Percentiles rank a stretch among this genome's conserved stretches.
phyloP scores from a whole-genome alignment of 2,113 vertebrate species.

The Gulo gulo region DNA sequence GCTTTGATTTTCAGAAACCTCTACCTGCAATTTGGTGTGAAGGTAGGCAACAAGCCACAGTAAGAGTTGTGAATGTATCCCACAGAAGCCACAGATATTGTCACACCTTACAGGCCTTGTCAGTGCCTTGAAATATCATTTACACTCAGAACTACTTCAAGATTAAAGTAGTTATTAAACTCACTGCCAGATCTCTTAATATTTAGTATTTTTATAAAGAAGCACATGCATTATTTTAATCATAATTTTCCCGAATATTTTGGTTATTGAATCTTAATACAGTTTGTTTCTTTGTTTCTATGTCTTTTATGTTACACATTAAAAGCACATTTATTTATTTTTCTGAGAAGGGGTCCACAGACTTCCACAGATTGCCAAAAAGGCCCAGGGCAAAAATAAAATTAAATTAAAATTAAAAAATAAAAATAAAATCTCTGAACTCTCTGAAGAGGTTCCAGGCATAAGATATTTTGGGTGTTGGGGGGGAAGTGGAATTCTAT shows the following conservation, averaged over 20 bases:
- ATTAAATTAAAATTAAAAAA: background rate
- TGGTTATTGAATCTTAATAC: background rate
- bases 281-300: background rate
- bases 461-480: background rate
- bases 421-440: background rate
- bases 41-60: background rate
- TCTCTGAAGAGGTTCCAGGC: background rate
- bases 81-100: background rate
- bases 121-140: background rate
- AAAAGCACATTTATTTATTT: background rate
- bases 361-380: background rate
- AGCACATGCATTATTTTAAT: background rate
- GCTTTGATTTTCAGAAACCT: background rate
- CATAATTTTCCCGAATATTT: background rate
- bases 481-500: background rate
- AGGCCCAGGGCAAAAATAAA: background rate
- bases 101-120: background rate
- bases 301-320: background rate
- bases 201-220: background rate
- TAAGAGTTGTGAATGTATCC: background rate
- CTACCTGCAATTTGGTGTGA: background rate
- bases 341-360: background rate
- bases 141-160: background rate
- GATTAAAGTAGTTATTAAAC: background rate
- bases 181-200: background rate